Conservation (phyloP, 2,113 vertebrate genomes). For the Todiramphus saurophagus region DNA sequence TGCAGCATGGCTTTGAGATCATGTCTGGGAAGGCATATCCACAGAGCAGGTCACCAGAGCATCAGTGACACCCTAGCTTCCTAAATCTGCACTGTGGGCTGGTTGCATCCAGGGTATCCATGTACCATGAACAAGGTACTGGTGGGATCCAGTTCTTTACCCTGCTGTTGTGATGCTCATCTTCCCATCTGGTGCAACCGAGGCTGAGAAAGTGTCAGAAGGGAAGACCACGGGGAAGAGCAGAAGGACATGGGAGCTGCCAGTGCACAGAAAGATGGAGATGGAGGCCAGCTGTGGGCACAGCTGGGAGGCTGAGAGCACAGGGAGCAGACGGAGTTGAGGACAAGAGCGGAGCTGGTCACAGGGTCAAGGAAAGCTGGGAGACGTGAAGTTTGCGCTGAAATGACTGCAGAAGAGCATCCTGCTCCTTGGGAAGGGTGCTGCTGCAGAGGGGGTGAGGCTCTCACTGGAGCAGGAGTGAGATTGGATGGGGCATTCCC, state of each 20-base stretch:
- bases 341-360: neutral
- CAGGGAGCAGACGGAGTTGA: neutral
- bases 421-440: neutral
- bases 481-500: neutral
- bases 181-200: neutral
- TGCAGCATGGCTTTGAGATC: neutral
- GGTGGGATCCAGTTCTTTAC: neutral
- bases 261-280: neutral
- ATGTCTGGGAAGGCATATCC: neutral
- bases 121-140: accelerated
- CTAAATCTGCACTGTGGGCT: neutral
- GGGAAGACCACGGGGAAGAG: neutral
- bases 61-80: neutral
- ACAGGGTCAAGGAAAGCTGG: neutral
- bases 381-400: neutral
- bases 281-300: neutral
- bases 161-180: neutral
- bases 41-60: neutral
- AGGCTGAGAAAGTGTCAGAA: neutral
- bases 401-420: neutral
- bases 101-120: accelerated
- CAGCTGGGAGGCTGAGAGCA: neutral
- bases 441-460: neutral
- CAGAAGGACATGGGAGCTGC: neutral
- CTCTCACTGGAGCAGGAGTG: neutral